Evolutionary conservation across 2,797 vertebrate genomes (phyloP), one percentile per base, ranked within the genome.

Genomic region (Halcyon leucocephala): DNA sequence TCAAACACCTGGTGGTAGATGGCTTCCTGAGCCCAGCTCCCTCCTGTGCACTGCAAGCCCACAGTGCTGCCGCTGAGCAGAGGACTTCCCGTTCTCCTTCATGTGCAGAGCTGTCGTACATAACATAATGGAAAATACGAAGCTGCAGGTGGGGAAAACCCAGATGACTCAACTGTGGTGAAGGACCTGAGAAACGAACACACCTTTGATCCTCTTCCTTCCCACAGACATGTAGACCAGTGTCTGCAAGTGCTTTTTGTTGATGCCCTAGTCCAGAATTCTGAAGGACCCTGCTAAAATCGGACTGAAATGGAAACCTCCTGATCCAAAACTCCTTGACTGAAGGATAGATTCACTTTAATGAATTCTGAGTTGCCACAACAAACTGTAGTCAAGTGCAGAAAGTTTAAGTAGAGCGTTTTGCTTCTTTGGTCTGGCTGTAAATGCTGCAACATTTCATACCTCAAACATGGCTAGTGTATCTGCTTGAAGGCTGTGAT

Each of bases 51-150:
- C 22, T 2, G 54, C 60, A 15, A 33, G 62, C 49, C n/a, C n/a
- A 4, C 8, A 2, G 79, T 0, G 0, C 58, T 22, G 60, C 33
- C 60, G 14, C 14, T 0, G 0, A 46, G 70, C 51, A 31, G 48
- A 5, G 51, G 1, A 0, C 55, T 67, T 76, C 12, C 65, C 8
- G 0, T 31, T 57, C 71, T 29, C 60, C 77, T 80, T 51, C 35
- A 21, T 0, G 0, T 22, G 51, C n/a, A 25, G 35, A 69, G 49
- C 77, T 77, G 79, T 73, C 7, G 5, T 9, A 2, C 2, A 3
- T 11, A 57, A 66, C 29, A 16, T 17, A 24, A 60, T 20, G 49
- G 82, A 66, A 94, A 92, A 65, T 19, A 14, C 29, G 41, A 89
- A 89, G 77, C 28, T 6, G 3, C 39, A 2, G 21, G 31, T 26